These are phyloP conservation scores for Philereme transversata DNA, from an alignment of 2,888 invertebrate species.

Conservation along the genomic window DNA sequence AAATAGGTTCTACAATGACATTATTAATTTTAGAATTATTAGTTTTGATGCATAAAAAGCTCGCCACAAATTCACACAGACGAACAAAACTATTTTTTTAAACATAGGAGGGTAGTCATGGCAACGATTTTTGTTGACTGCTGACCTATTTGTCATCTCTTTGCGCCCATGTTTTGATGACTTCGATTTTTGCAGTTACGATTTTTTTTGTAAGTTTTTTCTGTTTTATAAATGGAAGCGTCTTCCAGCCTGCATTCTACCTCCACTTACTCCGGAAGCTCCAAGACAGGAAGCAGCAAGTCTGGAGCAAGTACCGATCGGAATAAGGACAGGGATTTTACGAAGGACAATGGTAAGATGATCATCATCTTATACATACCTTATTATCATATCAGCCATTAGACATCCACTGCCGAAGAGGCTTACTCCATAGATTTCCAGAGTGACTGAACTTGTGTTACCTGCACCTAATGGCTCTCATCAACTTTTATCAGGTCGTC, in stretches of 20 bases:
- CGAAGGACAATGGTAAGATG: constrained; percentile 66
- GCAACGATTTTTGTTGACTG: constrained; percentile 6
- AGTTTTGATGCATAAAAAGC: too few species aligned
- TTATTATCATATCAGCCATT: neutral
- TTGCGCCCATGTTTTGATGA: constrained; percentile 1
- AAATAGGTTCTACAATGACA: too few species aligned
- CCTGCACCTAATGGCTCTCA: too few species aligned
- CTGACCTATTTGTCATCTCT: neutral
- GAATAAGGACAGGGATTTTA: constrained; percentile 57
- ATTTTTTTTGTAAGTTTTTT: constrained; percentile 13
- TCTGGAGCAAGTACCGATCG: constrained; percentile 46
- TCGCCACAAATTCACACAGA: too few species aligned
- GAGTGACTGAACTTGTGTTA: too few species aligned
- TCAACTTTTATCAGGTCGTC: too few species aligned
- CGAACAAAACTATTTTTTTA: too few species aligned
- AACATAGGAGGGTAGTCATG: constrained; percentile 8
- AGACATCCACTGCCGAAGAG: too few species aligned
- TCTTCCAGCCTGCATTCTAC: constrained; percentile 59
- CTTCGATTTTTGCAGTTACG: constrained; percentile 4
- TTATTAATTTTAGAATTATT: too few species aligned
- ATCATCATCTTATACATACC: neutral
- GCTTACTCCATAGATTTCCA: too few species aligned
- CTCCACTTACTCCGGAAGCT: constrained; percentile 60
- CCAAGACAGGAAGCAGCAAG: constrained; percentile 59
- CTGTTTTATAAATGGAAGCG: constrained; percentile 1